Conservation (phyloP, 2,888 invertebrate genomes). For the Hydroisotoma schaefferi region DNA sequence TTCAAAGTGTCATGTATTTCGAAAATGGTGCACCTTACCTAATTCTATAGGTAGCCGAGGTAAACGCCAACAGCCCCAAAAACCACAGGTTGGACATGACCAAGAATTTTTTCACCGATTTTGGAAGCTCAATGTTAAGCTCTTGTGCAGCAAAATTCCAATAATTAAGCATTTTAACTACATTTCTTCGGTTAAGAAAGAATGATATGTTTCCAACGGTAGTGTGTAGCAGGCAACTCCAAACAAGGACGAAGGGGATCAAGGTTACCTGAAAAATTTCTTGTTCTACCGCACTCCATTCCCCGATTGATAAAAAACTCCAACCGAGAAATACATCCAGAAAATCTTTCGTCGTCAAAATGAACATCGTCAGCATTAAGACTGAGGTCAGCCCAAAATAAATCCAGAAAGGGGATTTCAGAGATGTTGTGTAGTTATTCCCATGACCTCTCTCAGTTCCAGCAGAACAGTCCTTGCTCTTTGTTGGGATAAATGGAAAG, state of each 20-base stretch:
- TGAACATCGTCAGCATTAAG: slow-evolving; percentile 17
- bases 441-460: not conserved
- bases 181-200: slow-evolving; percentile 21
- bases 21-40: slow-evolving; percentile 19
- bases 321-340: slow-evolving; percentile 27
- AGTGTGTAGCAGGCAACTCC: slow-evolving; percentile 37
- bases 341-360: slow-evolving; percentile 24
- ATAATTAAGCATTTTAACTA: slow-evolving; percentile 34
- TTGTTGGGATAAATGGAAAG: slow-evolving; percentile 28
- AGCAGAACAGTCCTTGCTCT: too few species aligned
- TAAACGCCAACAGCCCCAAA: slow-evolving; percentile 17
- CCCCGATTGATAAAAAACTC: slow-evolving; percentile 6
- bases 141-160: slow-evolving; percentile 27
- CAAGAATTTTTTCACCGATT: slow-evolving; percentile 20
- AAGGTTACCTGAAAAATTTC: slow-evolving; percentile 24
- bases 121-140: slow-evolving; percentile 21
- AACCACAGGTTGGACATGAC: slow-evolving; percentile 28
- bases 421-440: slow-evolving; percentile 11
- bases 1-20: not conserved
- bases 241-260: slow-evolving; percentile 39
- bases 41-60: slow-evolving; percentile 14
- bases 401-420: slow-evolving; percentile 27
- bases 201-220: slow-evolving; percentile 32
- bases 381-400: slow-evolving; percentile 31
- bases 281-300: slow-evolving; percentile 12